A percentile compares a stretch with the other conserved stretches of the same genome.
phyloP scores from a whole-genome alignment of 2,113 vertebrate genomes.

The Dascyllus trimaculatus region DNA sequence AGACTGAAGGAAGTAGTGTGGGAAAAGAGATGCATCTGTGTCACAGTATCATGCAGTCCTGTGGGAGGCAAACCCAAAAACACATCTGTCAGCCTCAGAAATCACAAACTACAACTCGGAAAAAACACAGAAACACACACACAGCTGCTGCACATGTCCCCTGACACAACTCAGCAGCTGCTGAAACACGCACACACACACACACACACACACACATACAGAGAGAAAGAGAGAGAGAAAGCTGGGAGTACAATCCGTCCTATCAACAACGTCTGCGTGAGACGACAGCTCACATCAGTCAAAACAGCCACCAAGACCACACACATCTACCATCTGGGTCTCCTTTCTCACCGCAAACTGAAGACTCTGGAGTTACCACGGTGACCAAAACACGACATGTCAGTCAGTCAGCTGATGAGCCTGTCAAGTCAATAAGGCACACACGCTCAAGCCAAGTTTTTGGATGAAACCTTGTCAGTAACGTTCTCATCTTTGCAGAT shows the following conservation, averaged over 20 bases:
- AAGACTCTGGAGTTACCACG: neutral
- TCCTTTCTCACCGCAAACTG: conserved; percentile 12
- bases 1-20: neutral
- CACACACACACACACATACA: neutral
- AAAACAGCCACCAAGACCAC: conserved; percentile 35
- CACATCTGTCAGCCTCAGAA: conserved; percentile 49
- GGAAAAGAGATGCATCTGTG: neutral
- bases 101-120: conserved; percentile 29
- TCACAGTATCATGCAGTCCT: conserved; percentile 15
- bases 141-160: conserved; percentile 56
- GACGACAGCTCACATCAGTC: conserved; percentile 32
- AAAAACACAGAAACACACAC: conserved; percentile 37
- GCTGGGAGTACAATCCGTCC: conserved; percentile 34
- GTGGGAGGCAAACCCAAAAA: conserved; percentile 22
- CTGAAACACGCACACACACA: conserved; percentile 8
- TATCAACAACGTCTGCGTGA: conserved; percentile 28
- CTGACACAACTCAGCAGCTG: conserved; percentile 58
- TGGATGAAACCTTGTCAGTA: no score
- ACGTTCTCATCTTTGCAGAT: no score
- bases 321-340: neutral
- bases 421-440: neutral
- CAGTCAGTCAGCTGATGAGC: neutral
- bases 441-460: no score
- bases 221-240: no score
- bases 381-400: conserved; percentile 16